Conservation (phyloP, 1,140 invertebrate species). For the Diuraphis noxia region DNA sequence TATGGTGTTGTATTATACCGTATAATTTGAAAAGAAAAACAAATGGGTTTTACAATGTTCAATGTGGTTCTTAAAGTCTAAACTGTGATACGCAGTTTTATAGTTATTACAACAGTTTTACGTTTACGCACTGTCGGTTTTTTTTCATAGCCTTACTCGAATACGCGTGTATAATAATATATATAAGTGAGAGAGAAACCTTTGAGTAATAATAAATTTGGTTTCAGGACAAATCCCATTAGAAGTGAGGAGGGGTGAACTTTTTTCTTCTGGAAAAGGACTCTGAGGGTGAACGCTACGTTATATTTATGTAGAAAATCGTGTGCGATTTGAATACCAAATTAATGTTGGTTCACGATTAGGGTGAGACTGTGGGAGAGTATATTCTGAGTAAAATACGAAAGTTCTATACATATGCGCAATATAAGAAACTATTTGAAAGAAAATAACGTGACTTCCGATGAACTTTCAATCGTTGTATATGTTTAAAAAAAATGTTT, state of each 20-base stretch:
- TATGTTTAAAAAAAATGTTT: background rate
- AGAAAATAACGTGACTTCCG: background rate
- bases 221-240: background rate
- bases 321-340: conserved; percentile 46
- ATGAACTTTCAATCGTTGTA: background rate
- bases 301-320: conserved; percentile 37
- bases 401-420: background rate
- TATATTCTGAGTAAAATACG: background rate
- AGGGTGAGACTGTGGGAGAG: background rate
- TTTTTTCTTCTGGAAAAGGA: background rate
- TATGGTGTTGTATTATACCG: background rate
- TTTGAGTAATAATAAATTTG: conserved; percentile 30
- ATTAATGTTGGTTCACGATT: conserved; percentile 4
- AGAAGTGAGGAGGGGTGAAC: background rate
- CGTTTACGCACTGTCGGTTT: background rate
- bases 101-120: background rate
- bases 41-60: background rate
- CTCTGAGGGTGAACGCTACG: background rate
- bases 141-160: background rate
- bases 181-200: background rate
- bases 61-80: background rate
- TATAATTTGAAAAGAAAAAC: background rate
- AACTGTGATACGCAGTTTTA: background rate
- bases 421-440: background rate
- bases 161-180: background rate